phyloP scores from a whole-genome alignment of 2,113 vertebrate genomes.

The Halcyon senegalensis region DNA sequence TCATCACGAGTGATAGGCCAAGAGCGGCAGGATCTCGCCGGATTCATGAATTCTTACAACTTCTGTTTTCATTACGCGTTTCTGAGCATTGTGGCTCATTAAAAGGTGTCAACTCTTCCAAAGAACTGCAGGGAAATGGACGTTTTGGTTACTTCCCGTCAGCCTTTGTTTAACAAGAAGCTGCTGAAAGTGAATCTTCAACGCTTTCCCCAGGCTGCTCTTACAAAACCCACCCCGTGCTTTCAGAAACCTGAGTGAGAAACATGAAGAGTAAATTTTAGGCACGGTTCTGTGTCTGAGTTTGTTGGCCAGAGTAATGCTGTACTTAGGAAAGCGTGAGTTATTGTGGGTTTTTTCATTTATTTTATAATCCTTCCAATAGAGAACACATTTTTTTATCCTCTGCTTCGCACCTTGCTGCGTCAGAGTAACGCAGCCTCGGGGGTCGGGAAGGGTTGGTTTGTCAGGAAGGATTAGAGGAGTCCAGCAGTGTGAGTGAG shows the following conservation, averaged over 20 bases:
- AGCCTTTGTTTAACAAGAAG: neutral
- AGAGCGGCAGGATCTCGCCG: neutral
- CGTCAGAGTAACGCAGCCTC: neutral
- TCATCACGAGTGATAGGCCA: neutral
- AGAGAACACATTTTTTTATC: neutral
- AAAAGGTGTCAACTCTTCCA: neutral
- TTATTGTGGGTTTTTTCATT: neutral
- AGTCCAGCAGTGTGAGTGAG: neutral
- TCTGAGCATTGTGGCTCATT: neutral
- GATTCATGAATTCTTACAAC: neutral
- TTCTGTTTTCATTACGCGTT: neutral
- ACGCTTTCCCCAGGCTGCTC: neutral
- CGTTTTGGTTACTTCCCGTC: neutral
- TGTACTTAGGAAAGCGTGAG: neutral
- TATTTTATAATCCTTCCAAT: neutral
- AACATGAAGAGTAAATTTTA: fast-evolving
- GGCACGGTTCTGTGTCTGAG: neutral
- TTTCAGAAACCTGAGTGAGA: neutral
- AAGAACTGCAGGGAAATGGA: neutral
- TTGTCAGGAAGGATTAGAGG: neutral
- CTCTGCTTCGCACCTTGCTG: neutral
- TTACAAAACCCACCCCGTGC: neutral
- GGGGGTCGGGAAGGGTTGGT: neutral
- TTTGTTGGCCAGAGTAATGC: neutral
- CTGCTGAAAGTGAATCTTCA: neutral